Conservation (phyloP, 35 echinoderm and acorn worm genomes). For the Heliocidaris tuberculata region DNA sequence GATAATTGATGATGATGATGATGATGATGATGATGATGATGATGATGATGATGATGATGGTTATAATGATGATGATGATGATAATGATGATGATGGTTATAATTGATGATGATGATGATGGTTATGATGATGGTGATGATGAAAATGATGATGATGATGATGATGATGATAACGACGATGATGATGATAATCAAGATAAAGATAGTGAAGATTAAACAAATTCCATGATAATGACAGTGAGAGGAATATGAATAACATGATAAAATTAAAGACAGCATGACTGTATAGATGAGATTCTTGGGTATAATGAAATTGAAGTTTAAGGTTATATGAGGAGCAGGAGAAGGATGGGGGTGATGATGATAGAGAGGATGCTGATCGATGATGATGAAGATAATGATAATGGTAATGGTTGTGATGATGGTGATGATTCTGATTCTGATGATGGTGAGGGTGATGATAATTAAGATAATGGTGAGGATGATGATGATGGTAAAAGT, state of each 20-base stretch:
- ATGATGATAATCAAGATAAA: neutral
- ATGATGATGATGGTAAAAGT: too few species aligned
- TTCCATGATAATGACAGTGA: neutral
- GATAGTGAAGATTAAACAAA: neutral
- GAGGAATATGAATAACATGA: too few species aligned
- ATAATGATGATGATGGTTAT: neutral
- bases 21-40: too few species aligned
- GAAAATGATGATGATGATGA: neutral
- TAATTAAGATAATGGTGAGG: neutral
- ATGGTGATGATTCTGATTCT: neutral
- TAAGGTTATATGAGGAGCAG: too few species aligned
- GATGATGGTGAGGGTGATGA: neutral
- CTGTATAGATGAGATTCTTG: too few species aligned
- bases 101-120: neutral
- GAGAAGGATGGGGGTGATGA: neutral
- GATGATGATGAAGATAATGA: neutral
- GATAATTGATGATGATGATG: too few species aligned
- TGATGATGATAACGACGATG: neutral
- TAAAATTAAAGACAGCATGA: too few species aligned
- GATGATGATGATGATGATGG: neutral
- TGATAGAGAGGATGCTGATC: neutral
- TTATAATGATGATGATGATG: neutral
- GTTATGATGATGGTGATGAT: neutral
- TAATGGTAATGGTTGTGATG: neutral
- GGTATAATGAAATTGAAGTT: too few species aligned